phyloP scores from a whole-genome alignment of 2,888 invertebrate species.

The Nephrotoma appendiculata region DNA sequence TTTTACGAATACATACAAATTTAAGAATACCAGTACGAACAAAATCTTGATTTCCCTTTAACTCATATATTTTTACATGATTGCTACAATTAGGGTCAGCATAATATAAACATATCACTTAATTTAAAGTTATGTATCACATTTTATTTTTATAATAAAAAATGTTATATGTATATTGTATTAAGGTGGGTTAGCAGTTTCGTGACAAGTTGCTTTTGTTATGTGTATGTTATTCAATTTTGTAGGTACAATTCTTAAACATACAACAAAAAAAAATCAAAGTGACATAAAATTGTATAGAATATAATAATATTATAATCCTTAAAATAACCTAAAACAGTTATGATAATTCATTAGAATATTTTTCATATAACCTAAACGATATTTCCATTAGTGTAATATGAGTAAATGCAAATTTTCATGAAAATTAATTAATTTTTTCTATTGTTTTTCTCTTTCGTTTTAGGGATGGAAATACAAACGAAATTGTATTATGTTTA shows the following conservation, averaged over 20 bases:
- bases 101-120: not conserved
- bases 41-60: not conserved
- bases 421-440: constrained; percentile 5
- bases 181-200: not conserved
- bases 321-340: not conserved
- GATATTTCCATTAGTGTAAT: not conserved
- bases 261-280: not conserved
- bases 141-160: not conserved
- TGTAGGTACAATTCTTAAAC: not conserved
- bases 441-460: constrained; percentile 1
- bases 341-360: not conserved
- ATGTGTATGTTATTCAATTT: not conserved
- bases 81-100: not conserved
- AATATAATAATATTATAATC: not conserved
- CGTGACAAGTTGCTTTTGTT: not conserved
- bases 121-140: not conserved
- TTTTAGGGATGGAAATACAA: not conserved
- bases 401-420: not conserved
- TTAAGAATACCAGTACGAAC: too few species aligned
- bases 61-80: not conserved
- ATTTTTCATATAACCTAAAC: not conserved
- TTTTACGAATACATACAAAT: too few species aligned
- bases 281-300: not conserved
- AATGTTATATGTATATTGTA: not conserved
- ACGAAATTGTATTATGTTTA: constrained; percentile 7